Evolutionary conservation across 2,797 vertebrate species (phyloP).

Genomic region (Botia kubotai): DNA sequence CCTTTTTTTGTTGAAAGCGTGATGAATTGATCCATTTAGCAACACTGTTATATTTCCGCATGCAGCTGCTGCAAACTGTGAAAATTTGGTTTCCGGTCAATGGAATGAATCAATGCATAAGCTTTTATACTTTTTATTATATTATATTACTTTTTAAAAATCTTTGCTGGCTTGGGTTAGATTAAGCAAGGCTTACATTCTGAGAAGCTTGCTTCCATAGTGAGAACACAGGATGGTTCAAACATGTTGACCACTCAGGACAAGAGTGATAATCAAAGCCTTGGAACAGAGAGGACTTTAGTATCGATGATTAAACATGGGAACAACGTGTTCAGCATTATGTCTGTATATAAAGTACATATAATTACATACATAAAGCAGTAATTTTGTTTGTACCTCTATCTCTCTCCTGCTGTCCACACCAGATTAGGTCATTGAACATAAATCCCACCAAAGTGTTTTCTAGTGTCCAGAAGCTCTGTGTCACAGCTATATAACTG

Average conservation of each 20-base stretch:
- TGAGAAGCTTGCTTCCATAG: slow-evolving; percentile 80
- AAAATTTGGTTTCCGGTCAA: not conserved
- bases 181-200: slow-evolving; percentile 68
- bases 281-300: not conserved
- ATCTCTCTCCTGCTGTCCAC: slow-evolving; percentile 68
- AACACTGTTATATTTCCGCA: slow-evolving; percentile 82
- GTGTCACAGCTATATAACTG: slow-evolving; percentile 69
- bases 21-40: slow-evolving; percentile 77
- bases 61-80: slow-evolving; percentile 79
- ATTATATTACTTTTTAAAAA: not conserved
- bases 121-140: not conserved
- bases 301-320: not conserved
- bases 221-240: slow-evolving; percentile 77
- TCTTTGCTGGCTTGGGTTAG: not conserved
- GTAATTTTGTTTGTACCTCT: slow-evolving; percentile 61
- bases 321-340: not conserved
- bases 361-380: not conserved
- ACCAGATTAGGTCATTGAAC: slow-evolving; percentile 83
- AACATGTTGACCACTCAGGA: slow-evolving; percentile 76
- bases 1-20: slow-evolving; percentile 78
- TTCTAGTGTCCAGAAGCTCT: slow-evolving; percentile 79
- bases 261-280: slow-evolving; percentile 78
- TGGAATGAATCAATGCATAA: not conserved
- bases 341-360: not conserved
- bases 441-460: slow-evolving; percentile 80